A percentile compares a stretch with the other conserved stretches of the same genome.
Evolutionary conservation across 2,113 vertebrate species (phyloP).

Genomic region (Lepisosteus osseus): DNA sequence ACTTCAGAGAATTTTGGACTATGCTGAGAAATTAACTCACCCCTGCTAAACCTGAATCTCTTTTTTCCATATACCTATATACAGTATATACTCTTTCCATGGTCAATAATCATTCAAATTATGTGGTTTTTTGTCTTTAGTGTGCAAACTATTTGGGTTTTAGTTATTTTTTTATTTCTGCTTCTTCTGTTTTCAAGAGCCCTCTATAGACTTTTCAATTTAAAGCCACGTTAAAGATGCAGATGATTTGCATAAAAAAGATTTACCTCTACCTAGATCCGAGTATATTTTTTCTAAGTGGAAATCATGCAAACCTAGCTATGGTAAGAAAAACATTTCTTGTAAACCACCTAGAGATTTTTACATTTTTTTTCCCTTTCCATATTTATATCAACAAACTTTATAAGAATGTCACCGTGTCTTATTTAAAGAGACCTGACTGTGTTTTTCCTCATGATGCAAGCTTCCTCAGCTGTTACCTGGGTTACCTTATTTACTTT

Average conservation of each 20-base stretch:
- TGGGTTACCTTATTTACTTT: slow-evolving; percentile 10
- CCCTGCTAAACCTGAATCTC: background rate
- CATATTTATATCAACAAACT: slow-evolving; percentile 15
- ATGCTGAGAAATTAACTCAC: background rate
- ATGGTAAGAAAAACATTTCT: too few relatives aligned
- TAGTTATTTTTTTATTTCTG: too few relatives aligned
- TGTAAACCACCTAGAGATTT: slow-evolving; percentile 26
- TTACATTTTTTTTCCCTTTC: slow-evolving; percentile 30
- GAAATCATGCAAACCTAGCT: too few relatives aligned
- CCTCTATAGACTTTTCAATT: too few relatives aligned
- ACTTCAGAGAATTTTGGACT: background rate
- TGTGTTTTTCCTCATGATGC: slow-evolving; percentile 19
- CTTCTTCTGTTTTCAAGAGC: too few relatives aligned
- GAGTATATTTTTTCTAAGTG: too few relatives aligned
- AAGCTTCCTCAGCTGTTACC: slow-evolving; percentile 30
- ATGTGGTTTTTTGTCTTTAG: background rate
- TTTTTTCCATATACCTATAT: background rate
- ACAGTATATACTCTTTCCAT: background rate
- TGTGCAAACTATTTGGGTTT: background rate
- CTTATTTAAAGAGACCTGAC: slow-evolving; percentile 40
- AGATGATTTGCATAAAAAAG: too few relatives aligned
- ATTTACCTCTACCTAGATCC: too few relatives aligned
- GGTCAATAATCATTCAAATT: background rate
- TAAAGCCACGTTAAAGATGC: too few relatives aligned
- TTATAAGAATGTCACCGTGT: slow-evolving; percentile 37